Evolutionary conservation across 2,797 vertebrate genomes (phyloP).

Genomic region (Mormyrus hasselquistii): DNA sequence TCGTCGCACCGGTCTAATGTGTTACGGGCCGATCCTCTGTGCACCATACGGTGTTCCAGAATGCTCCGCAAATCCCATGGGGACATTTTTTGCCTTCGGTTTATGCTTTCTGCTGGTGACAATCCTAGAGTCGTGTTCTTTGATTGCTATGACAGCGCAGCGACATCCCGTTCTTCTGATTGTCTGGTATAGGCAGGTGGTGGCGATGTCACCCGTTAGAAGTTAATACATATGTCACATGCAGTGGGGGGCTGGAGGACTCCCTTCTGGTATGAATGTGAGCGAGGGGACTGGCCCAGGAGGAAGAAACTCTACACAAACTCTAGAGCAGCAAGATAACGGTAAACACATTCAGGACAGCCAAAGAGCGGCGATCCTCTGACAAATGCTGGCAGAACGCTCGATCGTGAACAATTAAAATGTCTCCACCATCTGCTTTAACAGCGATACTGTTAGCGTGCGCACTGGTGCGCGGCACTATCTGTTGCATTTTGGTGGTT

Average conservation of each 20-base stretch:
- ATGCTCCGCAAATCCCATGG: not conserved
- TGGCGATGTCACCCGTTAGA: not conserved
- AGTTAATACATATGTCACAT: not conserved
- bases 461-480: no score
- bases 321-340: not conserved
- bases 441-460: no score
- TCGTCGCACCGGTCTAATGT: not conserved
- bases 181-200: not conserved
- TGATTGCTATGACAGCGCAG: not conserved
- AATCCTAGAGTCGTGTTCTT: not conserved
- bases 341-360: not conserved
- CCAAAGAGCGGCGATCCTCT: not conserved
- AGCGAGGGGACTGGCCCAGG: not conserved
- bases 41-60: not conserved
- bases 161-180: not conserved
- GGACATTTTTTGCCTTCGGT: not conserved
- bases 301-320: not conserved
- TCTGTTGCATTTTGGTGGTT: not conserved
- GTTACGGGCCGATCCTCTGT: not conserved
- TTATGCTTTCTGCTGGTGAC: not conserved
- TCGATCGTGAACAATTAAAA: not conserved
- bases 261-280: not conserved
- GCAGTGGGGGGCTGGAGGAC: not conserved
- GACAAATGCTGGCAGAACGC: not conserved
- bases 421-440: not conserved